Evolutionary conservation across 35 echinoderm and acorn worm genomes (phyloP), one percentile per base, ranked within the genome.

Genomic region (Ophioderma brevispina): DNA sequence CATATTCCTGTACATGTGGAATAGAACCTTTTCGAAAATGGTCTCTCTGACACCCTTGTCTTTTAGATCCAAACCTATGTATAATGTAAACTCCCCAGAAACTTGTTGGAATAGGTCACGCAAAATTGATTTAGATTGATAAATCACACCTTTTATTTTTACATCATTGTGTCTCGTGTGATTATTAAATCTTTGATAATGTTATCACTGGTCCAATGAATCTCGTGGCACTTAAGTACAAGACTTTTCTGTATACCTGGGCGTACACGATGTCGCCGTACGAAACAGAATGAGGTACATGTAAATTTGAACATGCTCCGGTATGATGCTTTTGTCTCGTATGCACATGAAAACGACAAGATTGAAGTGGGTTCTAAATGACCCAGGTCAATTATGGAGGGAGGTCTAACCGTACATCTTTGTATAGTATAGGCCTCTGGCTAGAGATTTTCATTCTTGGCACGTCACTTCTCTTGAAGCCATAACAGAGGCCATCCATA

Each of bases 221-320:
- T 70, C 10, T 70, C 59, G 59, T 70, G 59, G 59, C 59, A 70
- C n/a, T 70, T 70, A 70, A 25, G 59, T 70, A 70, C 59, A 70
- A 25, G n/a, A 15, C n/a, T 2, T 70, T 70, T 30, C 59, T 70
- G 59, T n/a, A n/a, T n/a, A n/a, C 59, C n/a, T 70, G 41, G 41
- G 5, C 41, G 41, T n/a, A n/a, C n/a, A 46, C 4, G 41, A 8
- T 70, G 59, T 25, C 10, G 3, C 15, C n/a, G 59, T 18, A 6
- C 10, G n/a, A 70, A 30, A 25, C 15, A 6, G n/a, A 25, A 70
- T 30, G 10, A 70, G 23, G 10, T 25, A 70, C 59, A 15, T 70
- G 15, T 13, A 70, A 30, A 70, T 25, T 8, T 15, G 1, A 25
- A 17, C 41, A 46, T 46, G 41, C 41, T 25, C 10, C 5, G 28